These are phyloP conservation scores for Brachyptera putata DNA, from an alignment of 2,888 invertebrate species.

Conservation along the genomic window DNA sequence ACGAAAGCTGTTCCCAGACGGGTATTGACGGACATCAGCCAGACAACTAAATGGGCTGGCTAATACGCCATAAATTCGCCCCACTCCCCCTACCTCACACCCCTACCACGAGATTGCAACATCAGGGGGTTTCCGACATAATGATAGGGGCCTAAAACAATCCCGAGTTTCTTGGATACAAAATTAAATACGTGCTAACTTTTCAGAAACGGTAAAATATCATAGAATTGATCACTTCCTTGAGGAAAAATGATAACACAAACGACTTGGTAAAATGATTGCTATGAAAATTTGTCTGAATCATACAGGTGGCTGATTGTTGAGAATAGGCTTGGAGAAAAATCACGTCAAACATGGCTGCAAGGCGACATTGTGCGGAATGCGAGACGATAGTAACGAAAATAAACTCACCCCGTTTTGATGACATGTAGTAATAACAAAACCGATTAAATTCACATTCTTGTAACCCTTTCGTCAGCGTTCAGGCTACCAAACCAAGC, in stretches of 20 bases:
- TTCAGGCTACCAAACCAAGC: too few species aligned
- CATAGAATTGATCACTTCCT: too few species aligned
- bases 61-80: not conserved
- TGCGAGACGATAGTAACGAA: not conserved
- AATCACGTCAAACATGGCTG: not conserved
- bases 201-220: too few species aligned
- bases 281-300: slow-evolving; percentile 16
- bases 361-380: not conserved
- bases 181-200: too few species aligned
- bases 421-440: not conserved
- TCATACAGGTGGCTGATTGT: slow-evolving; percentile 32
- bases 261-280: not conserved
- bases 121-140: not conserved
- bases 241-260: too few species aligned
- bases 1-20: too few species aligned
- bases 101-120: not conserved
- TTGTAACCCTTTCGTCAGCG: slow-evolving; percentile 1
- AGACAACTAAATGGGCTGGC: too few species aligned
- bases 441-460: slow-evolving; percentile 1
- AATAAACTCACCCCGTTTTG: not conserved
- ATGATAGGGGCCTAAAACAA: slow-evolving; percentile 2
- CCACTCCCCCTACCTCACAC: not conserved
- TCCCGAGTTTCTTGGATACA: too few species aligned
- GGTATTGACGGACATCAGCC: too few species aligned
- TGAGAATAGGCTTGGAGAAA: too few species aligned